These are phyloP conservation scores for Florisuga fusca DNA, from an alignment of 2,797 vertebrate species.

Conservation along the genomic window DNA sequence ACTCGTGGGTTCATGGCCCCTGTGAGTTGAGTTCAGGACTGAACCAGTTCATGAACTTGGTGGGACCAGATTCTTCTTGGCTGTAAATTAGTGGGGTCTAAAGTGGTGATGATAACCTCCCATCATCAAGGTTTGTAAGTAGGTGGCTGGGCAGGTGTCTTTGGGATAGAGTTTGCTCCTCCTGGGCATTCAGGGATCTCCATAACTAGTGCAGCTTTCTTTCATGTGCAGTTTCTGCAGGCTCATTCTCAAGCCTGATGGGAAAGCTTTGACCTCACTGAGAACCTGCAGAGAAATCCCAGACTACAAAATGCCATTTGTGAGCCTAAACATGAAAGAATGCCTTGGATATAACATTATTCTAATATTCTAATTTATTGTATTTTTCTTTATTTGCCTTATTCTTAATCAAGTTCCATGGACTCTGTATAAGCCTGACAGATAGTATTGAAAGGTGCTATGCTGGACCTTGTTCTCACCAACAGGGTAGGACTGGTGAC, in stretches of 20 bases:
- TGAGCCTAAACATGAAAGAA: too few relatives aligned
- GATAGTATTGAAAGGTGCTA: too few relatives aligned
- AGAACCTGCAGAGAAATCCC: too few relatives aligned
- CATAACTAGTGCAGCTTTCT: background rate
- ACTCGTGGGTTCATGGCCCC: rapidly evolving
- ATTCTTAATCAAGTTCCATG: too few relatives aligned
- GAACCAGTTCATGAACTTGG: background rate
- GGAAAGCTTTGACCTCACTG: background rate
- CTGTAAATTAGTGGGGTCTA: background rate
- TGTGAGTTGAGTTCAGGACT: background rate
- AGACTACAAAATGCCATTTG: too few relatives aligned
- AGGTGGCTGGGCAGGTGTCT: background rate
- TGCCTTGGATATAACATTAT: too few relatives aligned
- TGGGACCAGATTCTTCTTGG: background rate
- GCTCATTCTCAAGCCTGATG: background rate
- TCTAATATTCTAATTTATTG: too few relatives aligned
- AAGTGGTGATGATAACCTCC: background rate
- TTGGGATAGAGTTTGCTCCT: background rate
- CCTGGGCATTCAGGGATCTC: background rate
- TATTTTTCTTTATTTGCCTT: too few relatives aligned
- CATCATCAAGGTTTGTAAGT: background rate
- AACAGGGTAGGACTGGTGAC: too few relatives aligned
- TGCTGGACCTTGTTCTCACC: too few relatives aligned
- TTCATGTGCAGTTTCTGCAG: background rate
- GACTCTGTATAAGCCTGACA: too few relatives aligned